Conservation (phyloP, 2,888 invertebrate species). For the Tanytarsus gracilentus region DNA sequence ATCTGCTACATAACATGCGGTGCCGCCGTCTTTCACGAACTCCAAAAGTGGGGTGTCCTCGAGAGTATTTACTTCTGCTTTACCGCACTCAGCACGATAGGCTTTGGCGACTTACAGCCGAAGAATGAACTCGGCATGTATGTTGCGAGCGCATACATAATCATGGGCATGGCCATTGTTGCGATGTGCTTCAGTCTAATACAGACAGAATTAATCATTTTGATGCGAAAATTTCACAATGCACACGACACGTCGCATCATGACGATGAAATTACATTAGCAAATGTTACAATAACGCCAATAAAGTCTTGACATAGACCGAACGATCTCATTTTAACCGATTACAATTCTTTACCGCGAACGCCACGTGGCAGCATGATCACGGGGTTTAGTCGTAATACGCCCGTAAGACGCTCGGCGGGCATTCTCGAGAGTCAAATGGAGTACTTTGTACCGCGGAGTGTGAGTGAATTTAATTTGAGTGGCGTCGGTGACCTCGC, state of each 20-base stretch:
- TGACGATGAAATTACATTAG: constrained; percentile 45
- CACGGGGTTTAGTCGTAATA: constrained; percentile 52
- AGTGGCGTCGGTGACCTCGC: constrained; percentile 54
- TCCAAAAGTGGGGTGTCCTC: constrained; percentile 85
- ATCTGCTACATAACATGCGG: constrained; percentile 82
- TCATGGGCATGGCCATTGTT: constrained; percentile 75
- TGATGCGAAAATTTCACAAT: constrained; percentile 44
- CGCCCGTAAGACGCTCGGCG: constrained; percentile 55
- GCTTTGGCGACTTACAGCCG: constrained; percentile 72
- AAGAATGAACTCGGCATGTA: constrained; percentile 60
- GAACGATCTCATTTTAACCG: constrained; percentile 38
- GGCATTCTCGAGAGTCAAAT: constrained; percentile 54
- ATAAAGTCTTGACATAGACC: constrained; percentile 51
- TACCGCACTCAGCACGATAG: constrained; percentile 70
- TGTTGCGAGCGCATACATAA: constrained; percentile 69
- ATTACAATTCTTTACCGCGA: constrained; percentile 52
- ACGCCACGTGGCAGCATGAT: constrained; percentile 34
- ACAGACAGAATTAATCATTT: constrained; percentile 60
- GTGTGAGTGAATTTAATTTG: constrained; percentile 73
- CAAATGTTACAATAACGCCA: constrained; percentile 47
- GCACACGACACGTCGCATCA: constrained; percentile 45
- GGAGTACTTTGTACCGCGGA: constrained; percentile 76
- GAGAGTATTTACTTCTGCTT: constrained; percentile 80
- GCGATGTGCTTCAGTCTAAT: constrained; percentile 82
- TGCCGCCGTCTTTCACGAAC: constrained; percentile 76